Base-by-base conservation (phyloP, 2,113 vertebrate genomes). In the Phrynocephalus versicolor region DNA sequence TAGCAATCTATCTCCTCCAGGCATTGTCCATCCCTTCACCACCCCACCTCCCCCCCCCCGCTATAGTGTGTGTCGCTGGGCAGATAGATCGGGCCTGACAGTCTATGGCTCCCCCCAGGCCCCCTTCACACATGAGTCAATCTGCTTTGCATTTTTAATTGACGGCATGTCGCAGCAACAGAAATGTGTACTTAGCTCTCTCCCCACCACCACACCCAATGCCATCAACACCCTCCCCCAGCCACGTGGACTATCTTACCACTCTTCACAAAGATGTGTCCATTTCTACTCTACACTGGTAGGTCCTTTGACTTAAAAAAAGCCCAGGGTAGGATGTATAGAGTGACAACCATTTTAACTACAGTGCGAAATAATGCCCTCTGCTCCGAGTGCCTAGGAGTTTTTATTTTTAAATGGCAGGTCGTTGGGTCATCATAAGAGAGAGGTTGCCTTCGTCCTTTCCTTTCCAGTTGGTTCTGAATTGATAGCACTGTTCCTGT, bases 81-180 rank as follows among this genome's bases (percentile, higher is more conserved):
- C 78, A 73, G 84, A 87, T 90, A 87, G 87, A 91, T 91, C 16
- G 21, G 79, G 83, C 87, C 82, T 84, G 90, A 88, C 90, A 88
- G 84, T 78, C 77, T 64, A 82, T 87, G 71, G 73, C 87, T 87
- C 86, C 88, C 81, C 90, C 73, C 84, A 85, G 84, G 88, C 89
- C 88, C 90, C 85, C 85, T 88, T 89, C 91, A 88, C 91, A 92
- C 89, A 89, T 88, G 85, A 90, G 82, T 88, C 87, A 88, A 88
- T 90, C 85, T 91, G 87, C 85, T 92, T 92, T 92, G 89, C 91
- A 92, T 92, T 92, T 92, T 92, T 92, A 92, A 92, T 92, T 92
- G 91, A 88, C 83, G 86, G 85, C 82, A 21, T 90, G 76, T 88
- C 87, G 82, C 83, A 84, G 87, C 85, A 87, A 92, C 87, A 92